These are phyloP conservation scores for Mesitornis unicolor DNA, from an alignment of 2,113 vertebrate genomes.

Conservation along the genomic window DNA sequence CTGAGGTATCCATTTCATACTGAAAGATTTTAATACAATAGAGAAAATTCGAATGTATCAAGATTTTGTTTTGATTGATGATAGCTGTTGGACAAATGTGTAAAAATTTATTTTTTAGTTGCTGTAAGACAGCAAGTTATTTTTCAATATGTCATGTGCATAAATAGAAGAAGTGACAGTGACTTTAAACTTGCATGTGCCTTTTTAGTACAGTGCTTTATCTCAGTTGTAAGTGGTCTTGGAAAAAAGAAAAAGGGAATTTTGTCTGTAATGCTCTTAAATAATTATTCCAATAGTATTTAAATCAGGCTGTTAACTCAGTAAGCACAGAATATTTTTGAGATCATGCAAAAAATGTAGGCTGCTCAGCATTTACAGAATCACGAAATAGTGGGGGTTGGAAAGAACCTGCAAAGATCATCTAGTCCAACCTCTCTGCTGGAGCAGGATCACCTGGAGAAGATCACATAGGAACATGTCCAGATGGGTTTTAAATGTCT, in stretches of 20 bases:
- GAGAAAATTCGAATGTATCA: constrained; percentile 34
- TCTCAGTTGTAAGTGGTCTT: background rate
- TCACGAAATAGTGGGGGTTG: too few relatives aligned
- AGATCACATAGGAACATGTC: too few relatives aligned
- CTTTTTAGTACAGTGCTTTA: background rate
- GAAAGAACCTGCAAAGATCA: too few relatives aligned
- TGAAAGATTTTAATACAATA: constrained; percentile 22
- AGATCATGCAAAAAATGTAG: background rate
- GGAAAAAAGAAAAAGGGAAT: background rate
- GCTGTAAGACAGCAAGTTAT: constrained; percentile 5
- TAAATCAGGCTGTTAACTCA: background rate
- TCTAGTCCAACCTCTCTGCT: too few relatives aligned
- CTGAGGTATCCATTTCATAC: background rate
- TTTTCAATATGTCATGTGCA: constrained; percentile 42
- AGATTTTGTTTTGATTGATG: constrained; percentile 57
- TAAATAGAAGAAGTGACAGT: background rate
- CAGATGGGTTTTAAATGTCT: too few relatives aligned
- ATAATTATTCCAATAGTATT: background rate
- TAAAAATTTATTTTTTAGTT: constrained; percentile 46
- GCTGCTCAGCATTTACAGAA: background rate
- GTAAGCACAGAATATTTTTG: background rate
- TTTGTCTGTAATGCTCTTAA: background rate
- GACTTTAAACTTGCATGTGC: background rate
- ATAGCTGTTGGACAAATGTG: constrained; percentile 7
- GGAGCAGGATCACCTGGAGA: too few relatives aligned